phyloP scores from a whole-genome alignment of 2,113 vertebrate species.

The Mugil cephalus region DNA sequence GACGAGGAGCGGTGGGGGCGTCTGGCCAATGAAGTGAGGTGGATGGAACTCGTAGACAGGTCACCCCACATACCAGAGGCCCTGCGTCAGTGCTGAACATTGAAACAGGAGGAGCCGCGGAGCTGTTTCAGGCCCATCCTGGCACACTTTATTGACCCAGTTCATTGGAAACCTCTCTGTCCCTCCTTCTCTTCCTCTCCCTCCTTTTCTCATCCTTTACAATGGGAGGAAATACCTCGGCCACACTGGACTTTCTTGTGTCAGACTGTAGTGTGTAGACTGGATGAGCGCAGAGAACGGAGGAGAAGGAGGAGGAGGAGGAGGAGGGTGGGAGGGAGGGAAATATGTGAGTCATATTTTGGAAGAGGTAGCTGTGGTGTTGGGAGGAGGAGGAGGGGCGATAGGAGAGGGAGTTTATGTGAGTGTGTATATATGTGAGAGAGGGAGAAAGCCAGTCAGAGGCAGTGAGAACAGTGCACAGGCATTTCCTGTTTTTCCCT shows the following conservation, averaged over 20 bases:
- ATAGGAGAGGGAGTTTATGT: constrained; percentile 26
- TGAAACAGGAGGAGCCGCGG: constrained; percentile 68
- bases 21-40: constrained; percentile 67
- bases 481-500: constrained; percentile 85
- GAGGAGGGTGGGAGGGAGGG: constrained; percentile 37
- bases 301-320: not conserved
- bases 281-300: constrained; percentile 37
- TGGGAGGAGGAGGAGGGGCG: constrained; percentile 68
- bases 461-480: constrained; percentile 75
- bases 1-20: constrained; percentile 44
- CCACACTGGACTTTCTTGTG: constrained; percentile 49
- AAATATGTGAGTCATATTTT: constrained; percentile 77
- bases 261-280: constrained; percentile 34
- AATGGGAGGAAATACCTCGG: constrained; percentile 82
- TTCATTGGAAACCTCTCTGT: constrained; percentile 40
- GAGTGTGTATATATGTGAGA: constrained; percentile 28
- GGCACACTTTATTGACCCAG: constrained; percentile 58
- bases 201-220: constrained; percentile 59
- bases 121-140: constrained; percentile 63
- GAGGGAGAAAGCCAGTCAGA: constrained; percentile 60
- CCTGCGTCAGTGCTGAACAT: constrained; percentile 68
- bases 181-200: constrained; percentile 22
- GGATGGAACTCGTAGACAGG: constrained; percentile 73
- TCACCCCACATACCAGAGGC: constrained; percentile 80
- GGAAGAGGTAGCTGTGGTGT: constrained; percentile 65